These are phyloP conservation scores for Listronotus oregonensis DNA, from an alignment of 1,140 invertebrate species.

Conservation along the genomic window DNA sequence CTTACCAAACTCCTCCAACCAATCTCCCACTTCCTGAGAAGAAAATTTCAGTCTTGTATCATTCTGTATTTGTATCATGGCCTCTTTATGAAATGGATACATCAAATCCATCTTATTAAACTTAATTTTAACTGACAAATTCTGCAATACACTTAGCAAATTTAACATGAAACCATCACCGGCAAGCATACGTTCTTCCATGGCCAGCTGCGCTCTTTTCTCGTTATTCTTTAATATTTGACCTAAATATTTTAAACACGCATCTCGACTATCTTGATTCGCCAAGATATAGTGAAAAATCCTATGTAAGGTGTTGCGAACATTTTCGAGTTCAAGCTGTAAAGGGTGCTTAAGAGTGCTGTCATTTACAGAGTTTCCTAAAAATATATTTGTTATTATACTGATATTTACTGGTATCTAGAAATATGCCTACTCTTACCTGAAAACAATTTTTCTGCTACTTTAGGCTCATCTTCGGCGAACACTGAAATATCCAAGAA, in stretches of 20 bases:
- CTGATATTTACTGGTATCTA: neutral
- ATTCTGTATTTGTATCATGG: constrained; percentile 77
- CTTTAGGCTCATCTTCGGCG: constrained; percentile 86
- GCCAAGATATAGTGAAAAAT: constrained; percentile 84
- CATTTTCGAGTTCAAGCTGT: constrained; percentile 75
- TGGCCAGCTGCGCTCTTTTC: constrained; percentile 86
- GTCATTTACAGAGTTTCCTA: constrained; percentile 61
- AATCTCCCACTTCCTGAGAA: constrained; percentile 78
- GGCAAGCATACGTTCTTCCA: constrained; percentile 81
- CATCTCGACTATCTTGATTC: constrained; percentile 74
- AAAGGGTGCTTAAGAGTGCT: constrained; percentile 67
- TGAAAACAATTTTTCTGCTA: constrained; percentile 57
- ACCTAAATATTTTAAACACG: constrained; percentile 78
- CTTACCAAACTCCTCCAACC: constrained; percentile 60
- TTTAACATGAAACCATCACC: constrained; percentile 96
- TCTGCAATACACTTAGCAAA: constrained; percentile 86
- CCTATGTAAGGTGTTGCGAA: constrained; percentile 73
- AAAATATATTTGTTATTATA: neutral
- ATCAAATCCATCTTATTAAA: constrained; percentile 81
- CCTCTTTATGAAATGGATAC: constrained; percentile 85
- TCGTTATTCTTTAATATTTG: constrained; percentile 79
- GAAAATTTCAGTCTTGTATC: constrained; percentile 85
- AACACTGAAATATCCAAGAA: constrained; percentile 90
- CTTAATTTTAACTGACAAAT: constrained; percentile 84
- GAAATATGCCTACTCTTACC: neutral